Evolutionary conservation across 2,888 invertebrate genomes (phyloP).

Genomic region (Aethes cnicana): DNA sequence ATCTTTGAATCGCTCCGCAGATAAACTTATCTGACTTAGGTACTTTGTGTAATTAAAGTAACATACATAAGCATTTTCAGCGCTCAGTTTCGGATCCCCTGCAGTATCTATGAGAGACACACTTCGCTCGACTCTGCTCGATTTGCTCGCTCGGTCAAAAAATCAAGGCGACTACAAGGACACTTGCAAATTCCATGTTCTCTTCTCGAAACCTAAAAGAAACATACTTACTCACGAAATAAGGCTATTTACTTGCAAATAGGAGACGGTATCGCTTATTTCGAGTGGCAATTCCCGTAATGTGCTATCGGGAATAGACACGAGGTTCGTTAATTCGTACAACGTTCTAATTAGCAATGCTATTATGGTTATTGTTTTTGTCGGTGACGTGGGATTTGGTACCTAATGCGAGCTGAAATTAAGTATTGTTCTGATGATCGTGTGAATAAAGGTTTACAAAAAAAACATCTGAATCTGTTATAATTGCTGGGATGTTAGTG

Average conservation of each 20-base stretch:
- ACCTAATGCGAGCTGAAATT: background rate
- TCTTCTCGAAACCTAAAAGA: background rate
- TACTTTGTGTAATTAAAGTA: no score
- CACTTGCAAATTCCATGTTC: background rate
- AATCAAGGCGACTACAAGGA: background rate
- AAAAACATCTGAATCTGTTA: no score
- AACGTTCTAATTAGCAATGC: conserved; percentile 8
- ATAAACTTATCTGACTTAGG: no score
- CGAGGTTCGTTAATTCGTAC: conserved; percentile 13
- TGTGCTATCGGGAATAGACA: conserved; percentile 17
- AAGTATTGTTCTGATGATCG: background rate
- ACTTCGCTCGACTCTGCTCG: no score
- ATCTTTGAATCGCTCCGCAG: no score
- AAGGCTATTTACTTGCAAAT: conserved; percentile 24
- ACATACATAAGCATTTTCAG: no score
- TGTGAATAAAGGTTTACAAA: no score
- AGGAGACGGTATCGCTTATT: conserved; percentile 25
- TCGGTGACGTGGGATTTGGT: background rate
- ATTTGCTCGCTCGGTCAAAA: no score
- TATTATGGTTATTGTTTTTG: conserved; percentile 6
- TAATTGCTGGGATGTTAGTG: no score
- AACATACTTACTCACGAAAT: conserved; percentile 12
- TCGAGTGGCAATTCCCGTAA: conserved; percentile 28
- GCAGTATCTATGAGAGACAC: no score
- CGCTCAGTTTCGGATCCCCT: no score